Base-by-base conservation (phyloP, 2,113 vertebrate genomes). In the Ptilonorhynchus violaceus region DNA sequence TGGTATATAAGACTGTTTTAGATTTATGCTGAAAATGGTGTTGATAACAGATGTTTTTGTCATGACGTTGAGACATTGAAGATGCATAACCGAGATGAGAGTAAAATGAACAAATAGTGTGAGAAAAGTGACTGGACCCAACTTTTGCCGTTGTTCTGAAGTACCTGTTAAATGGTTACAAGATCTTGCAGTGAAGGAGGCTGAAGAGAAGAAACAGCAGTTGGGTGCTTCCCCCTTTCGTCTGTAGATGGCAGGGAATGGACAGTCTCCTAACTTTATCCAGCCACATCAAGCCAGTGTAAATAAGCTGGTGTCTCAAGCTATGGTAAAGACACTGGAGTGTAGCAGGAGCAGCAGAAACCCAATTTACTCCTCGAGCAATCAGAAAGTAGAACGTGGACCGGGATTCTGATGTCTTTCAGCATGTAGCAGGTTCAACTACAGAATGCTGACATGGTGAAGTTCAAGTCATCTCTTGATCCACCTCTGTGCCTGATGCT, bases 381-480 rank as follows among this genome's bases (percentile, higher is more conserved):
- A 35, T 47, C 22, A 55, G 7, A 41, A 37, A 63, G 24, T 53
- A 62, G 33, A 63, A 47, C 24, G 15, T 39, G 7, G 27, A 15
- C 9, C 33, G 11, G 25, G 52, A 50, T 94, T 81, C 19, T 73
- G 24, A 35, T 8, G 17, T 31, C 47, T 75, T 79, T 53, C 20
- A 44, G 21, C 21, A 25, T 53, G 31, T 44, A 39, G 24, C 42
- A 44, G 39, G 9, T 35, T 75, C 28, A 70, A 0, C 66, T 44
- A 60, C 28, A 72, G 70, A 42, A 39, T 64, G 42, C 24, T 80
- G 35, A 22, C 10, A 7, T 30, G 10, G 10, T 44, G 11, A n/a
- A 35, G 4, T 37, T 85, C 10, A 46, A 9, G 23, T 50, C 4
- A 15, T 72, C 30, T 68, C 52, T 78, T 0, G 0, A 15, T 70